Percentiles rank a stretch among this genome's conserved stretches.
Conservation (phyloP, 2,113 vertebrate genomes). For the Raja brachyura region DNA sequence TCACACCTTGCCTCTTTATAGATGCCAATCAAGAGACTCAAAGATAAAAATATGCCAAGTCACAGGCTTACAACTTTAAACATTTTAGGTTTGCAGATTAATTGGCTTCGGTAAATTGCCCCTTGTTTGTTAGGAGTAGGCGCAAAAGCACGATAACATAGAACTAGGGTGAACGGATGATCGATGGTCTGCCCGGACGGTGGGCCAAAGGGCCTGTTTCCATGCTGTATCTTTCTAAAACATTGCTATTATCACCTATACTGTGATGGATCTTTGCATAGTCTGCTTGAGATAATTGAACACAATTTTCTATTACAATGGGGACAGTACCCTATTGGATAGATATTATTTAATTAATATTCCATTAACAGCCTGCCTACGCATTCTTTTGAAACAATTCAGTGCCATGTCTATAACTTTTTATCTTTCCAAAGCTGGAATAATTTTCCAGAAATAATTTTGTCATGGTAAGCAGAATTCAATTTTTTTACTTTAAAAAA, state of each 20-base stretch:
- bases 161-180: no score
- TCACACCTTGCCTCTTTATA: no score
- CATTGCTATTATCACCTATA: not conserved
- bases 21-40: no score
- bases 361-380: not conserved
- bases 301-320: not conserved
- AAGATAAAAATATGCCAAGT: not conserved
- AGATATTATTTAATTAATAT: not conserved
- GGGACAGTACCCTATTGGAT: not conserved
- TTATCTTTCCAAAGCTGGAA: not conserved
- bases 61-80: not conserved
- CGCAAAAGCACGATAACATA: no score
- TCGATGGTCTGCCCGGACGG: no score
- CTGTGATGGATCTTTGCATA: not conserved
- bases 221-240: no score
- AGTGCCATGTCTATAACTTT: not conserved
- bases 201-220: no score
- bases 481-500: not conserved
- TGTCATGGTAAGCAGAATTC: not conserved
- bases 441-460: no score
- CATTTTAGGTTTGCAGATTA: no score
- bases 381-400: not conserved
- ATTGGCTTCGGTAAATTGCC: no score
- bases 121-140: no score
- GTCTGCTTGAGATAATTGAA: not conserved